Conservation (phyloP, 2,797 vertebrate genomes). For the Myoxocephalus aenaeus region DNA sequence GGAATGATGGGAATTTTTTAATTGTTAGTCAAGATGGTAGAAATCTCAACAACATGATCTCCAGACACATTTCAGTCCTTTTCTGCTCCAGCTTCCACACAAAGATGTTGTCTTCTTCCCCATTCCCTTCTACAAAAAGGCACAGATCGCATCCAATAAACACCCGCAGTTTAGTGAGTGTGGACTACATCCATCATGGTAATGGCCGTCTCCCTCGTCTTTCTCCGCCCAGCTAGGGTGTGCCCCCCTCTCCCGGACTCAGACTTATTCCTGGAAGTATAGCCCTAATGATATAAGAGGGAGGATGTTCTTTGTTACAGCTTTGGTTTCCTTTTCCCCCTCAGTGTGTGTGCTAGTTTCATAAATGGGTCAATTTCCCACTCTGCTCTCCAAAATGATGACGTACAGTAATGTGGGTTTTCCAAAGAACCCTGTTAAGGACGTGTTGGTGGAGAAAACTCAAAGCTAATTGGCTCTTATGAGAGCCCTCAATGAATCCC, state of each 20-base stretch:
- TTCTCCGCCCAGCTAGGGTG: constrained; percentile 21
- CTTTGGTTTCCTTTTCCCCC: constrained; percentile 38
- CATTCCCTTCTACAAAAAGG: background rate
- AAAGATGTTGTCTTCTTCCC: background rate
- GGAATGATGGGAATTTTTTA: no score
- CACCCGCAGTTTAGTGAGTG: background rate
- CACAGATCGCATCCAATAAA: background rate
- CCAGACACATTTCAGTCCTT: background rate
- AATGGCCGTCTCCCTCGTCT: constrained; percentile 8
- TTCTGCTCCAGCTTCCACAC: background rate
- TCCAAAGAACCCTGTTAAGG: background rate
- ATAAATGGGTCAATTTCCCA: constrained; percentile 42
- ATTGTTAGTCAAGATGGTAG: no score
- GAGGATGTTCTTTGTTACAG: constrained; percentile 64
- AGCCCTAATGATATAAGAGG: constrained; percentile 37
- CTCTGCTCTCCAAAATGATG: background rate
- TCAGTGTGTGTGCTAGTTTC: constrained; percentile 12
- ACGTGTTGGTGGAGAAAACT: background rate
- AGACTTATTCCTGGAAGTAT: constrained; percentile 58
- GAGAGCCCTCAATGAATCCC: background rate
- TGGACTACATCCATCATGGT: constrained; percentile 22
- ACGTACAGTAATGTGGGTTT: constrained; percentile 1
- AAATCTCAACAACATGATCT: background rate
- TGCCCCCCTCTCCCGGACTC: constrained; percentile 17
- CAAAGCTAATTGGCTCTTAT: constrained; percentile 26